Conservation (phyloP, 2,888 invertebrate species). For the Habroteleia sp. region DNA sequence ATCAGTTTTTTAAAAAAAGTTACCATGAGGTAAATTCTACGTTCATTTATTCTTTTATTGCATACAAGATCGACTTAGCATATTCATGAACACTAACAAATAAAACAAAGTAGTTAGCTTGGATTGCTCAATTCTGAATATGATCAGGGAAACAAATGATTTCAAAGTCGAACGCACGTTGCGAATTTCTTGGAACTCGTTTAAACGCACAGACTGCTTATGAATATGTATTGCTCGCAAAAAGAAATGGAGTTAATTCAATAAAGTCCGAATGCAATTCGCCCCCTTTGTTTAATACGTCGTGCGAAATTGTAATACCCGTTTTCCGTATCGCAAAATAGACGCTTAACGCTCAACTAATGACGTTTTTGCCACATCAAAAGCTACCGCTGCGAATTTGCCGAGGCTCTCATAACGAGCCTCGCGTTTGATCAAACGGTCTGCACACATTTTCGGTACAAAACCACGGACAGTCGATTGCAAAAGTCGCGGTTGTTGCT, state of each 20-base stretch:
- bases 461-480: conserved; percentile 10
- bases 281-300: conserved; percentile 16
- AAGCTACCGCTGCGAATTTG: conserved; percentile 8
- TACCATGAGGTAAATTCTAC: no score
- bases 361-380: conserved; percentile 39
- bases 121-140: not conserved
- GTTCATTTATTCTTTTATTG: no score
- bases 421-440: conserved; percentile 19
- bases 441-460: conserved; percentile 9
- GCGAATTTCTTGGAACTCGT: conserved; percentile 30
- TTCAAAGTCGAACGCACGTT: conserved; percentile 9
- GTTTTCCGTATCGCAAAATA: conserved; percentile 14
- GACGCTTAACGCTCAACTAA: conserved; percentile 33
- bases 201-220: conserved; percentile 20
- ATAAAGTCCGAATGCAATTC: conserved; percentile 18
- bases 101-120: no score
- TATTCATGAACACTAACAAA: no score
- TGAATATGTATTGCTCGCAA: conserved; percentile 29
- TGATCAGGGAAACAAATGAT: not conserved
- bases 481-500: not conserved
- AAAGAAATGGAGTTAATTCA: conserved; percentile 35
- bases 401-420: conserved; percentile 7
- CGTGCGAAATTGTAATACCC: conserved; percentile 4
- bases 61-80: no score
- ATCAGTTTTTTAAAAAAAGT: no score